Evolutionary conservation across 2,113 vertebrate genomes (phyloP).

Genomic region (Colinus virginianus): DNA sequence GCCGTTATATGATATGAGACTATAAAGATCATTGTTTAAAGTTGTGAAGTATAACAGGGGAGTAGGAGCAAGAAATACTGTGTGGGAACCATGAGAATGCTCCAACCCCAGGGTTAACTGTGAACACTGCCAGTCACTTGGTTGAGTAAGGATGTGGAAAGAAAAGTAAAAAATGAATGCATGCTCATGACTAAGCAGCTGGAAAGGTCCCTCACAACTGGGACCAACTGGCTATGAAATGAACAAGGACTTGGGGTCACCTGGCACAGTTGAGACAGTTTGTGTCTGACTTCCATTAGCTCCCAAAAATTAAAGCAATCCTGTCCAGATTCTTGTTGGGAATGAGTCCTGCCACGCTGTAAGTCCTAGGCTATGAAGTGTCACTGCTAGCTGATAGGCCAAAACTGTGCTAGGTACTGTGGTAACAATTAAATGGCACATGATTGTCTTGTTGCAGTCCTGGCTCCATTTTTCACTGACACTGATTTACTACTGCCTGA

Average conservation of each 20-base stretch:
- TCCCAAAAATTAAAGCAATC: not conserved
- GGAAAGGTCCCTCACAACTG: not conserved
- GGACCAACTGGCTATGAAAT: not conserved
- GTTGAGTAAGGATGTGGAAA: not conserved
- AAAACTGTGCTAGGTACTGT: not conserved
- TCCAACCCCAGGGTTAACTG: not conserved
- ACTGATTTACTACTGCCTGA: not conserved
- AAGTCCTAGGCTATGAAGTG: not conserved
- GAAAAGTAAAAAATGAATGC: not conserved
- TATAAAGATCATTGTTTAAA: not conserved
- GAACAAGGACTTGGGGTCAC: not conserved
- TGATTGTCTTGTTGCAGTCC: not conserved
- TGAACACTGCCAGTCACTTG: not conserved
- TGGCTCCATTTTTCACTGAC: not conserved
- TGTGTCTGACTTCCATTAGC: not conserved
- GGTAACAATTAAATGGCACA: not conserved
- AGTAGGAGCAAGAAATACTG: not conserved
- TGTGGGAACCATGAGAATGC: not conserved
- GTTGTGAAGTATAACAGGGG: fast-evolving
- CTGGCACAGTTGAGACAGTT: not conserved
- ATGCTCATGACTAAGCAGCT: not conserved
- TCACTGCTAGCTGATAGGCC: not conserved
- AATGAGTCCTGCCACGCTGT: not conserved
- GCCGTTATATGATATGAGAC: not conserved
- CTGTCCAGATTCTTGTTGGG: not conserved